phyloP scores from a whole-genome alignment of 2,888 invertebrate species.

The Drosophila neotestacea region DNA sequence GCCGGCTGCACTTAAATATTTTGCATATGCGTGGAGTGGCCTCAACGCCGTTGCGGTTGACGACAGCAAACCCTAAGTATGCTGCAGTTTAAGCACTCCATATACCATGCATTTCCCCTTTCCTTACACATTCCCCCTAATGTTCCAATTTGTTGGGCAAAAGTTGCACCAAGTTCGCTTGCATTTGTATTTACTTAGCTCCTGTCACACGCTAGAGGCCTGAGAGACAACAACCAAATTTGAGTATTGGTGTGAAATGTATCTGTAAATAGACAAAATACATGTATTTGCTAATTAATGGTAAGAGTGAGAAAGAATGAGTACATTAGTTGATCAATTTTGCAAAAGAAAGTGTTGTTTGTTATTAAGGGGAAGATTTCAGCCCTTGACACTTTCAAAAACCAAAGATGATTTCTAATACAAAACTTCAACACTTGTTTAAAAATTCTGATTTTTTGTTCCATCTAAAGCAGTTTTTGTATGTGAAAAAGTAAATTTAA shows the following conservation, averaged over 20 bases:
- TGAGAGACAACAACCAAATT: constrained; percentile 24
- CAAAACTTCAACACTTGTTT: too few relatives aligned
- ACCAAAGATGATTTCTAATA: too few relatives aligned
- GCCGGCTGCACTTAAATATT: constrained; percentile 77
- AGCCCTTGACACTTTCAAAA: background rate
- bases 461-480: too few relatives aligned
- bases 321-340: constrained; percentile 6
- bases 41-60: constrained; percentile 42
- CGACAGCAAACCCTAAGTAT: constrained; percentile 59
- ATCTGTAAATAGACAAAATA: constrained; percentile 15
- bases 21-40: constrained; percentile 75
- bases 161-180: constrained; percentile 40
- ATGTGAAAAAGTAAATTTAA: too few relatives aligned
- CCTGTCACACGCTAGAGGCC: constrained; percentile 9
- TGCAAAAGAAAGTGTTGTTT: constrained; percentile 10
- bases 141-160: constrained; percentile 49
- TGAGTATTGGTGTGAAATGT: constrained; percentile 20
- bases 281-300: constrained; percentile 43
- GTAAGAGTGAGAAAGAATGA: background rate
- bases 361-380: background rate
- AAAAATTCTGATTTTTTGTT: too few relatives aligned
- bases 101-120: background rate
- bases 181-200: constrained; percentile 27
- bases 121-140: constrained; percentile 1
- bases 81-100: constrained; percentile 40